Conservation (phyloP, 1,140 invertebrate species). For the Chironomus tepperi region DNA sequence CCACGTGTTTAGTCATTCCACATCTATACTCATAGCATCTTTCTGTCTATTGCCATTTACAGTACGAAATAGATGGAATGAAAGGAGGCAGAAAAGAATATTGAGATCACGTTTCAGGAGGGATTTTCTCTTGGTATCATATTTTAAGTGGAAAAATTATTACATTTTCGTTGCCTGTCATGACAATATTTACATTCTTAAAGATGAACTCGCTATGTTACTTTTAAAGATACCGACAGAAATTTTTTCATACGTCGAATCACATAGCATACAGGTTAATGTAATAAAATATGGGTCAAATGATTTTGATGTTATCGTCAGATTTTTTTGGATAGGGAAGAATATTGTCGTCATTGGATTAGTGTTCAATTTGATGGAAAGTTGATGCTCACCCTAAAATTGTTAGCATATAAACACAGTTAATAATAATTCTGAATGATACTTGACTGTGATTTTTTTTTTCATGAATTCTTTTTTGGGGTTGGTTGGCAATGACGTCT, state of each 20-base stretch:
- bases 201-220: not conserved
- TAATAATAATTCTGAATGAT: too few relatives aligned
- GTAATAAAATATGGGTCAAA: conserved; percentile 21
- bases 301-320: not conserved
- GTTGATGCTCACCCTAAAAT: too few relatives aligned
- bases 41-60: not conserved
- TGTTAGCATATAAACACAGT: too few relatives aligned
- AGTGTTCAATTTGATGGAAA: conserved; percentile 19
- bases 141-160: conserved; percentile 23
- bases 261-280: not conserved
- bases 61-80: not conserved
- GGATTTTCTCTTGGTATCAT: conserved; percentile 20
- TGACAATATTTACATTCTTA: conserved; percentile 18
- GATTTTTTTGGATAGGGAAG: not conserved
- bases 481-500: too few relatives aligned
- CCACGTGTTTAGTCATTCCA: too few relatives aligned
- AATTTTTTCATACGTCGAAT: not conserved
- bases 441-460: too few relatives aligned
- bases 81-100: not conserved
- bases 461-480: too few relatives aligned
- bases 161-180: conserved; percentile 20
- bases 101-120: conserved; percentile 19
- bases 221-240: not conserved
- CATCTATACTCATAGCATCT: not conserved
- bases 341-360: not conserved